Conservation (phyloP, 1,140 invertebrate species). For the Apis cerana region DNA sequence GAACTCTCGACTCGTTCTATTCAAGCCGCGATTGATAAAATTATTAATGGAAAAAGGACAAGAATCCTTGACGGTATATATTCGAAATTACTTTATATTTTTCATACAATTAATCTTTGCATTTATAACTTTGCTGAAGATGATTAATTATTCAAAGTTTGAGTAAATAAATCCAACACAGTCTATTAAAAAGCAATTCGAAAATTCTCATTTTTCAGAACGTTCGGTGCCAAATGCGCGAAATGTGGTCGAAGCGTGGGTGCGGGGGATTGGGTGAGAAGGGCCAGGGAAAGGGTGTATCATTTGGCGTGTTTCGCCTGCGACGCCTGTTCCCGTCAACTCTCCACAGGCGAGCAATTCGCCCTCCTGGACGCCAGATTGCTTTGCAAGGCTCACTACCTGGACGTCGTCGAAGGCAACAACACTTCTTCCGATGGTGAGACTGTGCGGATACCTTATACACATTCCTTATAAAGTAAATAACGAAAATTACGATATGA, state of each 20-base stretch:
- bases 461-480: too few species aligned
- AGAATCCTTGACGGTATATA: too few species aligned
- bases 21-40: not conserved
- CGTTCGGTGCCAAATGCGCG: constrained; percentile 97
- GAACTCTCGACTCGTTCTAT: not conserved
- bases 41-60: constrained; percentile 1
- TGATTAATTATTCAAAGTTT: too few species aligned
- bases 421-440: constrained; percentile 86
- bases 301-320: constrained; percentile 99
- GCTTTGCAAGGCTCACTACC: constrained; percentile 97
- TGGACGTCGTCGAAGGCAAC: constrained; percentile 95
- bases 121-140: too few species aligned
- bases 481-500: too few species aligned
- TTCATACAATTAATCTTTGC: too few species aligned
- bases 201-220: constrained; percentile 82
- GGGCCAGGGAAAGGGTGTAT: constrained; percentile 96
- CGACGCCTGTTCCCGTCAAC: constrained; percentile 97
- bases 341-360: constrained; percentile 99
- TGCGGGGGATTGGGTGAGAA: constrained; percentile 97
- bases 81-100: too few species aligned
- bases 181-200: too few species aligned
- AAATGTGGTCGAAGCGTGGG: constrained; percentile 96
- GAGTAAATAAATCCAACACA: too few species aligned
- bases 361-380: constrained; percentile 95
- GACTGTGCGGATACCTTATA: constrained; percentile 3